Base-by-base conservation (phyloP, 2,888 invertebrate genomes). In the Minunthozetes semirufus region DNA sequence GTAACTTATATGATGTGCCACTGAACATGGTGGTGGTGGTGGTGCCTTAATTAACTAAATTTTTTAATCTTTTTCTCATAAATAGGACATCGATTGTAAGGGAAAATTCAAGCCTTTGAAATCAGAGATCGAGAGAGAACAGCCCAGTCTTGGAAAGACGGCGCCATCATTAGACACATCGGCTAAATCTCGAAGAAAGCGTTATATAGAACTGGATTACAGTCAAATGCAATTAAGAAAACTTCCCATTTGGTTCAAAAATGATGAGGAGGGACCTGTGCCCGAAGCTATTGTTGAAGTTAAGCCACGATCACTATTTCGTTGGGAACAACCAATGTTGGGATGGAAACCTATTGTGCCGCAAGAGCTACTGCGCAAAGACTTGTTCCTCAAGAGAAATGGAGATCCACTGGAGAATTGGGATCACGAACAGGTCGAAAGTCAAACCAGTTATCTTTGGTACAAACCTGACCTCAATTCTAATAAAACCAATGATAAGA, bases 361-460 rank as follows among this genome's bases (percentile, higher is more conserved):
- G 17, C 66, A 9, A 0, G 66, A 66, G n/a, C 1, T 9, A n/a
- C 1, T 66, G 13, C 66, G 66, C 1, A 66, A 66, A 66, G 66
- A 66, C n/a, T 13, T 66, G n/a, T 66, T 66, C 19, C 38, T 66
- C 17, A 66, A 66, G 38, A 33, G 66, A 38, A 66, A 25, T 38
- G 66, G 66, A 1, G 66, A 38, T 11, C 66, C 33, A 38, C 11
- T 66, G 38, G 17, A 29, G 66, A 38, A 38, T 25, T 29, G 38
- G 66, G 66, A 66, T 38, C 66, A 66, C 33, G 66, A 66, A 66
- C 66, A 66, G 38, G 66, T 66, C 38, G 66, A 66, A 19, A 66
- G 66, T n/a, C 33, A 11, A 19, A 4, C 8, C 33, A 17, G 13
- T n/a, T 33, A n/a, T 66, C 33, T 9, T 0, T 66, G 66, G 66